phyloP scores from a whole-genome alignment of 2,888 invertebrate genomes.

The Diaprepes abbreviatus region DNA sequence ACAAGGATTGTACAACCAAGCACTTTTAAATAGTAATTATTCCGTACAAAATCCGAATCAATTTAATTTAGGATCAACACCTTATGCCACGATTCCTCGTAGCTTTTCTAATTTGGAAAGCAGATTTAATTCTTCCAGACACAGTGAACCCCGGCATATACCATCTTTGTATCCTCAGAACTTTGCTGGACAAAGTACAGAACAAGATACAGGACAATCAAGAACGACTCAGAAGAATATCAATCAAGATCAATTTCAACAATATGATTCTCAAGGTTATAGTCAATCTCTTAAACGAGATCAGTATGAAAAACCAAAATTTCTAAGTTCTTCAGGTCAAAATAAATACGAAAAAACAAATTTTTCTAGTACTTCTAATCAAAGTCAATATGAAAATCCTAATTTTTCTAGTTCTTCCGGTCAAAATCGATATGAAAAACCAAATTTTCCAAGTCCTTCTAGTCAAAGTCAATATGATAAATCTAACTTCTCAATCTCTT shows the following conservation, averaged over 20 bases:
- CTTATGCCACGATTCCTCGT: slow-evolving; percentile 61
- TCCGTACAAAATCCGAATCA: slow-evolving; percentile 65
- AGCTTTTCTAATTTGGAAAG: slow-evolving; percentile 60
- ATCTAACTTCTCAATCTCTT: not conserved
- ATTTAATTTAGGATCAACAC: slow-evolving; percentile 62
- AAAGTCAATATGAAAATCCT: slow-evolving; percentile 45
- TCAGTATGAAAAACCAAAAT: slow-evolving; percentile 46
- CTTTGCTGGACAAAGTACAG: not conserved
- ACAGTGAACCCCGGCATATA: slow-evolving; percentile 59
- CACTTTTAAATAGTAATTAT: slow-evolving; percentile 60
- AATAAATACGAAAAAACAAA: not conserved
- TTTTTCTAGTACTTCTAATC: not conserved
- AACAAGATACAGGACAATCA: not conserved
- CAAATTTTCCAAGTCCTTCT: not conserved
- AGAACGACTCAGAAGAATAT: slow-evolving; percentile 50
- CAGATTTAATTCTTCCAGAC: slow-evolving; percentile 58
- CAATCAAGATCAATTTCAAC: slow-evolving; percentile 49
- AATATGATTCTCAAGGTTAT: slow-evolving; percentile 20
- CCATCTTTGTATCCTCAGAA: slow-evolving; percentile 49
- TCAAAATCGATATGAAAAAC: not conserved
- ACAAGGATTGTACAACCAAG: slow-evolving; percentile 32
- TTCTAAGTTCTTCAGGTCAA: not conserved
- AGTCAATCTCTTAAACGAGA: slow-evolving; percentile 27
- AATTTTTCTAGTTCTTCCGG: not conserved
- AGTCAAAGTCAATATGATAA: slow-evolving; percentile 46